A percentile compares a stretch with the other conserved stretches of the same genome.
phyloP scores from a whole-genome alignment of 1,140 invertebrate species.

The Chlorops oryzae region DNA sequence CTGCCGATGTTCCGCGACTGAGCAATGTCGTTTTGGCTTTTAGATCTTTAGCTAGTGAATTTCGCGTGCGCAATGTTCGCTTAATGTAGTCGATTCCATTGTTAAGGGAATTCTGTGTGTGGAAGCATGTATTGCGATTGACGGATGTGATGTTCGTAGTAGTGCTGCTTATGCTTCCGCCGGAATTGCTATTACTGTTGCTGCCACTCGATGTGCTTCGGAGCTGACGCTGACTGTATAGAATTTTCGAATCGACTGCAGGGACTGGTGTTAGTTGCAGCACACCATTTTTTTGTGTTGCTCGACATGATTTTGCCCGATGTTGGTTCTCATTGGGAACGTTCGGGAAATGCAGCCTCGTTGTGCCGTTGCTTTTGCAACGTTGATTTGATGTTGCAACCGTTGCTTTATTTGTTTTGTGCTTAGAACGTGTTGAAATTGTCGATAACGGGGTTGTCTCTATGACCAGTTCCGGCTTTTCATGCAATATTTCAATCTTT shows the following conservation, averaged over 20 bases:
- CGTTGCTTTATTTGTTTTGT: slow-evolving; percentile 2
- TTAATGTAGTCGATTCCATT: slow-evolving; percentile 28
- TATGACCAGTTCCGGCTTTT: neutral
- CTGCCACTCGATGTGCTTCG: no score
- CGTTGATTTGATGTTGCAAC: slow-evolving; percentile 10
- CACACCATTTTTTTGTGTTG: slow-evolving; percentile 19
- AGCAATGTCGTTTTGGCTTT: slow-evolving; percentile 13
- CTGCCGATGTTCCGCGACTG: neutral
- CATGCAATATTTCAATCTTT: slow-evolving; percentile 14
- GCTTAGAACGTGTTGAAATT: neutral
- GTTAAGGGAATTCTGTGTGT: slow-evolving; percentile 10
- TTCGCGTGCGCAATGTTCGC: slow-evolving; percentile 34
- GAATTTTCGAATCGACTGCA: no score
- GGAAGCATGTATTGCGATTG: slow-evolving; percentile 8
- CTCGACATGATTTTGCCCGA: slow-evolving; percentile 33
- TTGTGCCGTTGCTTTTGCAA: neutral
- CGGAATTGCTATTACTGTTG: slow-evolving; percentile 1
- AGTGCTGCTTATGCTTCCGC: neutral
- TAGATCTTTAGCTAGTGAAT: slow-evolving; percentile 21
- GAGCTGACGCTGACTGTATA: no score
- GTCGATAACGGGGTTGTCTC: slow-evolving; percentile 4
- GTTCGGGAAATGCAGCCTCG: slow-evolving; percentile 16
- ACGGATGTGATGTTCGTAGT: neutral
- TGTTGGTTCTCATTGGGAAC: slow-evolving; percentile 41
- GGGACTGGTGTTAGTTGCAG: slow-evolving; percentile 5